Base-by-base conservation (phyloP, 2,113 vertebrate genomes). In the Sceloporus undulatus region DNA sequence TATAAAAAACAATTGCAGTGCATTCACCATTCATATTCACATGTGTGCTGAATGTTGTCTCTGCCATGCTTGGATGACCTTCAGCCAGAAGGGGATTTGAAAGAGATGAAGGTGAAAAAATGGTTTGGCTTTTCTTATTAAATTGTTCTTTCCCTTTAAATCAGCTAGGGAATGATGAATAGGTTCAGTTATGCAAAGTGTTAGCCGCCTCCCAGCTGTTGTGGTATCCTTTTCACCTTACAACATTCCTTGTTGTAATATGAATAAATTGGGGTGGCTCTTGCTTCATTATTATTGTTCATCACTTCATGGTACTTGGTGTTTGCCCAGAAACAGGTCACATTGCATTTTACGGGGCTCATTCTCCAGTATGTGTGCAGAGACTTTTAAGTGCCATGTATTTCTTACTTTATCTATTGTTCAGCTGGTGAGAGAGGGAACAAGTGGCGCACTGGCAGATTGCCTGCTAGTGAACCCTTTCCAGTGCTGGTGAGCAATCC, bases 111-210 rank as follows among this genome's bases (percentile, higher is more conserved):
- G 29, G 34, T 18, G 34, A 71, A 54, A 59, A 56, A 73, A 19
- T 29, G 56, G 10, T 65, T 29, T 78, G 52, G 34, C 9, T 82
- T 18, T 75, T 48, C 27, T 21, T 74, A 62, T 75, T 52, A 71
- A 86, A 54, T 62, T 34, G 42, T 38, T 62, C 16, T 19, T 42
- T 87, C 42, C 59, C 52, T 74, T 29, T 52, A 87, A 87, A 87
- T 74, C 42, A 74, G 16, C 25, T 87, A 62, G 7, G 25, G 27
- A 82, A 48, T n/a, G 18, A 87, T 75, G 54, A 70, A 82, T 87
- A 25, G 38, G 62, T 87, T 82, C 79, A 82, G 65, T 87, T 74
- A 87, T 81, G 79, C 34, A 65, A 87, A 82, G 54, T 80, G 54
- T 9, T 5, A 21, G 5, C 4, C 62, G 81, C 29, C 34, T 42